phyloP scores from a whole-genome alignment of 2,797 vertebrate genomes.

The Hydrocynus forskahlii region DNA sequence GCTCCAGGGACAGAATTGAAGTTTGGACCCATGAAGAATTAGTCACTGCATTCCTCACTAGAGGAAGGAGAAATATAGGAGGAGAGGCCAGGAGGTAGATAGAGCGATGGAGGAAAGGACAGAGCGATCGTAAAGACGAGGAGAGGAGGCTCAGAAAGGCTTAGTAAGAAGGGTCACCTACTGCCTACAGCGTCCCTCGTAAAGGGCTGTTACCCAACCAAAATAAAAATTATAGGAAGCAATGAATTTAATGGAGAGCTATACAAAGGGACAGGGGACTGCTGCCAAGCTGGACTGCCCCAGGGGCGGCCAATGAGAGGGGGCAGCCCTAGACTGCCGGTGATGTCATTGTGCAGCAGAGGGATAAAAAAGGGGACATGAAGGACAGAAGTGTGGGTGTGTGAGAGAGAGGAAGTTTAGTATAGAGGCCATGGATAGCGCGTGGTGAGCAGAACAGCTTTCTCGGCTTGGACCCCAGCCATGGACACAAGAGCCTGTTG shows the following conservation, averaged over 20 bases:
- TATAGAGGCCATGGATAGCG: not conserved
- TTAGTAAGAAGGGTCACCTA: slow-evolving; percentile 48
- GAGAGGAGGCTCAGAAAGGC: slow-evolving; percentile 22
- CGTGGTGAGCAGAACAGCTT: slow-evolving; percentile 14
- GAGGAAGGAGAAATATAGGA: not conserved
- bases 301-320: slow-evolving; percentile 35
- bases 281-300: slow-evolving; percentile 19
- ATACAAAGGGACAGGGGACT: slow-evolving; percentile 22
- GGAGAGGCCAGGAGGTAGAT: slow-evolving; percentile 7
- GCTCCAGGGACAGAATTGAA: not conserved
- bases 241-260: slow-evolving; percentile 48
- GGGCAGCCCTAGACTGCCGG: slow-evolving; percentile 38
- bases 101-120: slow-evolving; percentile 35
- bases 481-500: slow-evolving; percentile 40
- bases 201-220: slow-evolving; percentile 51
- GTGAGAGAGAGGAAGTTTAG: slow-evolving; percentile 14
- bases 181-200: slow-evolving; percentile 40
- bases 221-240: slow-evolving; percentile 58
- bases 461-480: slow-evolving; percentile 17
- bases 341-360: slow-evolving; percentile 52
- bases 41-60: slow-evolving; percentile 32
- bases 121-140: slow-evolving; percentile 34
- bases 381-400: slow-evolving; percentile 16
- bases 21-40: not conserved
- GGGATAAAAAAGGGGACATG: slow-evolving; percentile 13